Evolutionary conservation across 2,797 vertebrate genomes (phyloP).

Genomic region (Micrastur ruficollis): DNA sequence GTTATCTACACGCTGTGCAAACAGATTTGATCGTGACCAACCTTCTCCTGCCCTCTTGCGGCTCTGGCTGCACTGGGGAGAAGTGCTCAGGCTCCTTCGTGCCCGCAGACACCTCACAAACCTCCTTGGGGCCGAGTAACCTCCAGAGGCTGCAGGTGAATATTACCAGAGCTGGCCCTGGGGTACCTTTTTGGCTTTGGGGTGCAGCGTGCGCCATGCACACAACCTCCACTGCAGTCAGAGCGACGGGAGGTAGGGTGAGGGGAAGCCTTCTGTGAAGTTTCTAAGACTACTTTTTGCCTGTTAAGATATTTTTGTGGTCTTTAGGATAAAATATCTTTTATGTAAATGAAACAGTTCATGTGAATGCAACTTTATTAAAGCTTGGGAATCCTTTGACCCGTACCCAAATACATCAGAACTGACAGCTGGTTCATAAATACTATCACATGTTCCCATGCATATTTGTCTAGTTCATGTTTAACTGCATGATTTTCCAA

Average conservation of each 20-base stretch:
- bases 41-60: constrained; percentile 35
- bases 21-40: neutral
- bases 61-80: neutral
- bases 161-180: neutral
- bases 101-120: neutral
- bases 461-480: neutral
- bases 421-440: neutral
- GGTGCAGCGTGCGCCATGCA: neutral
- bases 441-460: neutral
- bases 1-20: fast-evolving
- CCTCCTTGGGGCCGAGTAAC: neutral
- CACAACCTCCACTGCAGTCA: fast-evolving
- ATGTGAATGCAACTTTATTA: neutral
- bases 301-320: neutral
- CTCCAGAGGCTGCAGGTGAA: neutral
- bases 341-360: neutral
- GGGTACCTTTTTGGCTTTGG: fast-evolving
- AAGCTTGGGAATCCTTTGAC: neutral
- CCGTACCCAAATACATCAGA: neutral
- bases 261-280: neutral
- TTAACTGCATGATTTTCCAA: neutral
- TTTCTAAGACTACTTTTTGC: neutral
- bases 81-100: fast-evolving
- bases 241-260: fast-evolving
- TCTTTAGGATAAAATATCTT: neutral